These are phyloP conservation scores for Lerista edwardsae DNA, from an alignment of 2,797 vertebrate genomes.

Conservation along the genomic window DNA sequence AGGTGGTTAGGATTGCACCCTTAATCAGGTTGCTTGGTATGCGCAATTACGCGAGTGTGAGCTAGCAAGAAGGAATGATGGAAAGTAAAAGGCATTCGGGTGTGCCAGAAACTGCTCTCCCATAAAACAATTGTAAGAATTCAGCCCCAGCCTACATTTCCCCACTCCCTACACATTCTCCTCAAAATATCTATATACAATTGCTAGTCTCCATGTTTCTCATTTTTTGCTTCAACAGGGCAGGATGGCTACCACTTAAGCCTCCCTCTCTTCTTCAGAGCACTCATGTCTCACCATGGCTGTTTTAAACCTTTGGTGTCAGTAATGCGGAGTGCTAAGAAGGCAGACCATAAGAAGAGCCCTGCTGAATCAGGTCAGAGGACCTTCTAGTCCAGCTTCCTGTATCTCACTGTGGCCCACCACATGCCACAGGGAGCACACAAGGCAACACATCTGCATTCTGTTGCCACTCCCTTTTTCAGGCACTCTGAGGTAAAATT, in stretches of 20 bases:
- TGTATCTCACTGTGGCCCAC: too few species aligned
- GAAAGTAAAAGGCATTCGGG: background rate
- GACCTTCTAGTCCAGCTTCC: too few species aligned
- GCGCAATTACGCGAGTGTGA: background rate
- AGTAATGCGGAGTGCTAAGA: background rate
- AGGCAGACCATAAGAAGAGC: too few species aligned
- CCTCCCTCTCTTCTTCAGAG: background rate
- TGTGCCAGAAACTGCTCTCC: background rate
- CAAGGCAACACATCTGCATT: too few species aligned
- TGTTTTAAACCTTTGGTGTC: background rate
- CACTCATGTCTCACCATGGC: too few species aligned
- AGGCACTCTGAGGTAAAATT: too few species aligned
- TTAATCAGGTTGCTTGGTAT: background rate
- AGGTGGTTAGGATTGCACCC: too few species aligned
- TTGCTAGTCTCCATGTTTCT: background rate
- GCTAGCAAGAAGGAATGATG: background rate
- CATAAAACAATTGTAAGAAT: background rate
- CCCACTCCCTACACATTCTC: background rate
- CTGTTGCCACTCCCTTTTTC: too few species aligned
- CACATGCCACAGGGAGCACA: too few species aligned
- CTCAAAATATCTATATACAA: background rate
- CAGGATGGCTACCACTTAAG: background rate
- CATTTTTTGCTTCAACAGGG: background rate
- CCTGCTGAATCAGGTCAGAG: too few species aligned
- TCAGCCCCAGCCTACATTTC: background rate